These are phyloP conservation scores for Ectemnius cavifrons DNA, from an alignment of 2,888 invertebrate genomes.

Conservation along the genomic window DNA sequence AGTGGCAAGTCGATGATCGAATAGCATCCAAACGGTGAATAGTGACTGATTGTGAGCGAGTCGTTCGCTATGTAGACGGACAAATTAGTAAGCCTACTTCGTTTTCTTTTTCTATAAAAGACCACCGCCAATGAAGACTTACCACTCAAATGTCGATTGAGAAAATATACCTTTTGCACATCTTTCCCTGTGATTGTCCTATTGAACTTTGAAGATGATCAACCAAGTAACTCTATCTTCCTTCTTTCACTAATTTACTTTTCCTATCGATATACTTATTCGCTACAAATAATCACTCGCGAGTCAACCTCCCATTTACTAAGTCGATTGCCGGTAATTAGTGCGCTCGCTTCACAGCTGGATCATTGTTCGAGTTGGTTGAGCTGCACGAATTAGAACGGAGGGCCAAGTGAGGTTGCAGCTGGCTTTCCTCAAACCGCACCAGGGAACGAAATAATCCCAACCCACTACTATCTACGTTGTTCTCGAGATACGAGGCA, in stretches of 20 bases:
- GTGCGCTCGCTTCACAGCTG: too few relatives aligned
- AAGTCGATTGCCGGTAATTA: too few relatives aligned
- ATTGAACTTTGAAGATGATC: too few relatives aligned
- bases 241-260: too few relatives aligned
- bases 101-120: not conserved
- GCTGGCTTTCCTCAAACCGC: slow-evolving; percentile 28
- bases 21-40: slow-evolving; percentile 39
- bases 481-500: slow-evolving; percentile 21
- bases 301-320: too few relatives aligned
- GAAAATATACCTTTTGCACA: too few relatives aligned
- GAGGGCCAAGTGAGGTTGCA: slow-evolving; percentile 3
- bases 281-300: not conserved
- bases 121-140: not conserved
- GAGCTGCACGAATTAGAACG: not conserved
- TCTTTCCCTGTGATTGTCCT: too few relatives aligned
- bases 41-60: slow-evolving; percentile 52
- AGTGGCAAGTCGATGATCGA: slow-evolving; percentile 28
- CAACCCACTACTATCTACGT: not conserved
- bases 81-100: slow-evolving; percentile 47
- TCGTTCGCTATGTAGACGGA: slow-evolving; percentile 11
- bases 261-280: not conserved
- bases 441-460: slow-evolving; percentile 25
- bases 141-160: not conserved
- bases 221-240: too few relatives aligned
- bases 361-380: not conserved